Base-by-base conservation (phyloP, 2,113 vertebrate species). In the Chaetura pelagica region DNA sequence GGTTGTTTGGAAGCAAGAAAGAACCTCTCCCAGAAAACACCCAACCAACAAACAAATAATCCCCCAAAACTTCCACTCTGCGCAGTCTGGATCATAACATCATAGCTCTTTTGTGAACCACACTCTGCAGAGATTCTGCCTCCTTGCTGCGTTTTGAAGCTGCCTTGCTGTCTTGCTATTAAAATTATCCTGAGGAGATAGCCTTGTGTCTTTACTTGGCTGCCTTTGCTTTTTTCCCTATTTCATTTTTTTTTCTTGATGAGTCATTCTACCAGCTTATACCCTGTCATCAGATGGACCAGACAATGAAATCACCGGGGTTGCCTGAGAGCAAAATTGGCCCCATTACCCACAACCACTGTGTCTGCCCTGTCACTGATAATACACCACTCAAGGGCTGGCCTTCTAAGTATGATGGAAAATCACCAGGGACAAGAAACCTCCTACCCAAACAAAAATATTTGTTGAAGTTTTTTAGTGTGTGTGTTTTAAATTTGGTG, bases 251-350 rank as follows among this genome's bases (percentile, higher is more conserved):
- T 92, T 88, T 82, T 79, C 85, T 90, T 93, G 95, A 94, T 96
- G 95, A 96, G 87, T 97, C 95, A 96, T 94, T 88, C 92, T 68
- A 95, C 95, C 92, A 96, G 85, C 92, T 89, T 97, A 72, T 92
- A 96, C 92, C 92, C 94, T 95, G 62, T 96, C 94, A 96, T 96
- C 96, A 96, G 94, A 95, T 92, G 91, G 92, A 95, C 96, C 92
- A 96, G 94, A 96, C 95, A 95, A 92, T 96, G 95, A 97, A 96
- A 94, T 96, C 95, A 96, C 88, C 67, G 83, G 94, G 90, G 87
- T 95, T 97, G 93, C 94, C 95, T 95, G 94, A 92, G 92, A 96
- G 95, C 90, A 95, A 94, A 97, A 91, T 90, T 94, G 90, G 90
- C 90, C 92, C 93, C 67, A 55, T 94, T 94, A 92, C 92, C 90